Evolutionary conservation across 2,113 vertebrate genomes (phyloP).

Genomic region (Polypterus bichir): DNA sequence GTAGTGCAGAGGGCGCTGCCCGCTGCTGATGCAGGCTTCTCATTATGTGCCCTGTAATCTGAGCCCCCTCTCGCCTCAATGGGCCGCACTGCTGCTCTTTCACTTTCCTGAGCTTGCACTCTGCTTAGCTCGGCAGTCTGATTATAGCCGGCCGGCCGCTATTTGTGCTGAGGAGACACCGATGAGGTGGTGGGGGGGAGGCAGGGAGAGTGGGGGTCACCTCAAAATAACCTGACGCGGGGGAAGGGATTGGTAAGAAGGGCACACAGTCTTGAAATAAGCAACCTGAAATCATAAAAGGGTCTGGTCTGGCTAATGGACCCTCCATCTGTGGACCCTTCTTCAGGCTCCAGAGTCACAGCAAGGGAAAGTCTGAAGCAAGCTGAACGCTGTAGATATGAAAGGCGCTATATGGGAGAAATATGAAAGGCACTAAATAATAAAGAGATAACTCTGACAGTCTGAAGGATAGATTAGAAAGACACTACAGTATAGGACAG

Average conservation of each 20-base stretch:
- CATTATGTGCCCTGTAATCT: slow-evolving; percentile 31
- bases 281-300: slow-evolving; percentile 16
- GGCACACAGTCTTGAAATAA: neutral
- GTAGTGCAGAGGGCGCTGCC: slow-evolving; percentile 9
- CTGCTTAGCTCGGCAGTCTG: slow-evolving; percentile 28
- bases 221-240: slow-evolving; percentile 1
- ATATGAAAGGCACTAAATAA: too few species aligned
- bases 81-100: slow-evolving; percentile 4
- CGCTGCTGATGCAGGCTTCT: slow-evolving; percentile 31
- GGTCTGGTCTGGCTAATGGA: neutral
- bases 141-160: slow-evolving; percentile 8
- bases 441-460: too few species aligned
- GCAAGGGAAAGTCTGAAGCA: too few species aligned
- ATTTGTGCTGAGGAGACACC: slow-evolving; percentile 18
- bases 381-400: too few species aligned
- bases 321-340: neutral
- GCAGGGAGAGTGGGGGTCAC: slow-evolving; percentile 6
- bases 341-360: neutral
- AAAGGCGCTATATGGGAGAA: too few species aligned
- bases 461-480: too few species aligned
- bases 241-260: neutral
- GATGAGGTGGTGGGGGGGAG: too few species aligned
- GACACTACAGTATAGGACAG: too few species aligned
- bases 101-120: slow-evolving; percentile 29
- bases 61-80: slow-evolving; percentile 25